These are phyloP conservation scores for Callocephalon fimbriatum DNA, from an alignment of 2,113 vertebrate species.

Conservation along the genomic window DNA sequence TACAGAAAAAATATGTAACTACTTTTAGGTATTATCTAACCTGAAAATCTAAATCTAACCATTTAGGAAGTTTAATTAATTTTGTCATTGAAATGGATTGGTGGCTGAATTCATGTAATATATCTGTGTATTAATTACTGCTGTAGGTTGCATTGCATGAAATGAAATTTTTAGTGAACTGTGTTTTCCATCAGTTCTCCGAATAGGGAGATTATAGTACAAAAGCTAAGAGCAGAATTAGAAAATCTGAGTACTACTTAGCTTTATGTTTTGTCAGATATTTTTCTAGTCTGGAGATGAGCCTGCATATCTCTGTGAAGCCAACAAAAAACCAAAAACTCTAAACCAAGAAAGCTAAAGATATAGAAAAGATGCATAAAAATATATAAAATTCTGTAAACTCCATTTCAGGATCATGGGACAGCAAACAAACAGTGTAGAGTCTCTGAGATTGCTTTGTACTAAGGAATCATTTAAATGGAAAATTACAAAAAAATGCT, in stretches of 20 bases:
- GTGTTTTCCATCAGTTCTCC: not conserved
- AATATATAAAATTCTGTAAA: not conserved
- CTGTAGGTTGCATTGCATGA: not conserved
- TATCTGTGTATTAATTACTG: not conserved
- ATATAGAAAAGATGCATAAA: not conserved
- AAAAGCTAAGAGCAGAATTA: not conserved
- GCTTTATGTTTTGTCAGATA: not conserved
- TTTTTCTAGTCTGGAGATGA: not conserved
- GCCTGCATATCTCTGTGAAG: not conserved
- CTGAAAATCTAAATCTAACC: not conserved
- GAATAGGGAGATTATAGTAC: not conserved
- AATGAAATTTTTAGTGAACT: constrained; percentile 18
- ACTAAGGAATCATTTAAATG: constrained; percentile 30
- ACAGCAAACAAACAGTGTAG: not conserved
- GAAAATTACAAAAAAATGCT: constrained; percentile 21
- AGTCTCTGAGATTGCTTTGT: not conserved
- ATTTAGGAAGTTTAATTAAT: constrained; percentile 25
- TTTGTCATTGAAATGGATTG: not conserved
- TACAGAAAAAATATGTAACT: not conserved
- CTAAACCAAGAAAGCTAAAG: not conserved
- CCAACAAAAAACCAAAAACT: not conserved
- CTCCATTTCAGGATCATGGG: not conserved
- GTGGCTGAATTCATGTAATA: not conserved
- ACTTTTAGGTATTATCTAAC: not conserved
- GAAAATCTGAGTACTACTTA: not conserved